Conservation (phyloP, 2,113 vertebrate species). For the Drymodes brunneopygia region DNA sequence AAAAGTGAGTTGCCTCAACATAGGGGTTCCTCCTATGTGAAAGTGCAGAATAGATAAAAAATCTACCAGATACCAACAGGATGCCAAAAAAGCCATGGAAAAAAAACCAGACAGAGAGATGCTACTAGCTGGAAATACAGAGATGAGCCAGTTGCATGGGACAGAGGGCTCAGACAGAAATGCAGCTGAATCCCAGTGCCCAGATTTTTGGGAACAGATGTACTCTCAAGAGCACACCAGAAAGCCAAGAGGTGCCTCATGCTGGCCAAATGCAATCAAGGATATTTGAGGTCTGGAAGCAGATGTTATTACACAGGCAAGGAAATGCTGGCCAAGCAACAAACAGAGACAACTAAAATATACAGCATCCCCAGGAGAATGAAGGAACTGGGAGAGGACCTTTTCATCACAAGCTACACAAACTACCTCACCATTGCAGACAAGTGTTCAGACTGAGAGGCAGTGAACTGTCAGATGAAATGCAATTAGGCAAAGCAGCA, state of each 20-base stretch:
- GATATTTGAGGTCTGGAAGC: slow-evolving; percentile 26
- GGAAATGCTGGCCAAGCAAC: slow-evolving; percentile 35
- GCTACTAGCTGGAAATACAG: neutral
- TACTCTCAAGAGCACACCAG: neutral
- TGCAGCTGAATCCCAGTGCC: neutral
- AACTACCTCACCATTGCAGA: neutral
- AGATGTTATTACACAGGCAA: slow-evolving; percentile 23
- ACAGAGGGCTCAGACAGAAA: neutral
- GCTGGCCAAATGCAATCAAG: neutral
- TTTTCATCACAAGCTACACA: slow-evolving; percentile 14
- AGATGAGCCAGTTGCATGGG: neutral
- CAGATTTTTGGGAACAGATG: neutral
- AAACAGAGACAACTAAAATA: slow-evolving; percentile 26
- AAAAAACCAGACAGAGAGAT: neutral
- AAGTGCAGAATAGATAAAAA: neutral
- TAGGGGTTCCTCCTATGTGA: neutral
- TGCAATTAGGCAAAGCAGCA: neutral
- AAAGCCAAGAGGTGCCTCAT: neutral
- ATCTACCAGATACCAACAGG: neutral
- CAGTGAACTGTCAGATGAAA: neutral
- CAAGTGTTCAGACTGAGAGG: neutral
- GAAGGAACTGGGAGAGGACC: neutral
- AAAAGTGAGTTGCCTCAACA: neutral
- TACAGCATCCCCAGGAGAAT: neutral
- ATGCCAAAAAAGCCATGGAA: neutral